A percentile compares a stretch with the other conserved stretches of the same genome.
Conservation (phyloP, 2,113 vertebrate genomes). For the Mesocricetus auratus region DNA sequence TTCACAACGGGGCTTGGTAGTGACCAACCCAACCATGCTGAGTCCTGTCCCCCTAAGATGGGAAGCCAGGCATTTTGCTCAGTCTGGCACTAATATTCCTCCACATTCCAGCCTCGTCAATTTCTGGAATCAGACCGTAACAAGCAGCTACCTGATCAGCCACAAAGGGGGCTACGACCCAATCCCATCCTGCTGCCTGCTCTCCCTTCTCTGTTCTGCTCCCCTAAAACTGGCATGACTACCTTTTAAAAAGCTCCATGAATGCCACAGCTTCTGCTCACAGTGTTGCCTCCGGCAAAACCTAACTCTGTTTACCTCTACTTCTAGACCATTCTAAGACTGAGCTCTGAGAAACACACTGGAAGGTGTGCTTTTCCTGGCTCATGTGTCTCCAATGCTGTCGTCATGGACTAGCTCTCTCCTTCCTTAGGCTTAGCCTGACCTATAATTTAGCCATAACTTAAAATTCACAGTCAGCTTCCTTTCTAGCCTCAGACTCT, state of each 20-base stretch:
- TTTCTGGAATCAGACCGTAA: not conserved
- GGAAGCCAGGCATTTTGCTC: not conserved
- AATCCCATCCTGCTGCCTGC: not conserved
- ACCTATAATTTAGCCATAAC: not conserved
- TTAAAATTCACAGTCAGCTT: constrained; percentile 2
- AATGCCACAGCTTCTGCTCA: not conserved
- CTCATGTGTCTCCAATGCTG: not conserved
- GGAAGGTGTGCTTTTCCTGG: not conserved
- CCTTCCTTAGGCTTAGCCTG: not conserved
- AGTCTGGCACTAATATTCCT: not conserved
- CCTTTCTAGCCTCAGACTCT: not conserved
- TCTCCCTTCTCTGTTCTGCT: not conserved
- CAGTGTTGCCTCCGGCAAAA: not conserved
- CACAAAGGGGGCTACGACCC: not conserved
- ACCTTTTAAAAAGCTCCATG: not conserved
- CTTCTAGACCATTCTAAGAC: not conserved
- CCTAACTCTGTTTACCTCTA: not conserved
- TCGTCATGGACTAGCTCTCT: not conserved
- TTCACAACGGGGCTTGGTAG: not conserved
- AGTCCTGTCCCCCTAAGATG: not conserved
- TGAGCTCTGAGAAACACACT: not conserved
- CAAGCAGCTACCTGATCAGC: not conserved
- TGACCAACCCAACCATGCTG: too few species aligned
- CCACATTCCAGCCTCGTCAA: not conserved
- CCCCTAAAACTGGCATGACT: not conserved